Conservation (phyloP, 2,797 vertebrate genomes). For the Leontocebus nigricollis region DNA sequence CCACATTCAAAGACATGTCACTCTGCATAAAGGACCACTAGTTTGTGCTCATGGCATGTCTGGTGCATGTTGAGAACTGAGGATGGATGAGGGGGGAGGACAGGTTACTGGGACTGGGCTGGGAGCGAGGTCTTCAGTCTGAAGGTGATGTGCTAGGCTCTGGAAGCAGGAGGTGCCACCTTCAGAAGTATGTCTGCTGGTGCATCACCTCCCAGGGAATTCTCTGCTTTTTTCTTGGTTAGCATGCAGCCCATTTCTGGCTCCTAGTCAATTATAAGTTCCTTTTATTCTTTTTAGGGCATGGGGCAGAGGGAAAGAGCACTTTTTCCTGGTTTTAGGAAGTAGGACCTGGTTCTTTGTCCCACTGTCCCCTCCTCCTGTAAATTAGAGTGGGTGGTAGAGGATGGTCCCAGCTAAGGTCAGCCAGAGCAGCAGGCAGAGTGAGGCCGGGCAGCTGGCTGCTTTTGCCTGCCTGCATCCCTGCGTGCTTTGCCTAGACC, state of each 20-base stretch:
- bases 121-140: background rate
- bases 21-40: background rate
- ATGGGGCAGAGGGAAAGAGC: background rate
- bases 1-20: background rate
- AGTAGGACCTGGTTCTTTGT: background rate
- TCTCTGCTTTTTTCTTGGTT: background rate
- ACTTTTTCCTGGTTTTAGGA: background rate
- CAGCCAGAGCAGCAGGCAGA: background rate
- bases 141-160: background rate
- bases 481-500: background rate
- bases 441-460: fast-evolving
- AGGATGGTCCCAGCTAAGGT: background rate
- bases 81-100: background rate
- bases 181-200: background rate
- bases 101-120: background rate
- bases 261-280: background rate
- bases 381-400: background rate
- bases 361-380: background rate
- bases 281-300: background rate
- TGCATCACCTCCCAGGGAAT: background rate
- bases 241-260: background rate
- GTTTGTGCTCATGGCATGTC: background rate
- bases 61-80: background rate
- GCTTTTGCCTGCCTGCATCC: background rate
- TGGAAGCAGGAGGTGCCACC: background rate